Evolutionary conservation across 1,140 invertebrate genomes (phyloP).

Genomic region (Drosophila paulistorum): DNA sequence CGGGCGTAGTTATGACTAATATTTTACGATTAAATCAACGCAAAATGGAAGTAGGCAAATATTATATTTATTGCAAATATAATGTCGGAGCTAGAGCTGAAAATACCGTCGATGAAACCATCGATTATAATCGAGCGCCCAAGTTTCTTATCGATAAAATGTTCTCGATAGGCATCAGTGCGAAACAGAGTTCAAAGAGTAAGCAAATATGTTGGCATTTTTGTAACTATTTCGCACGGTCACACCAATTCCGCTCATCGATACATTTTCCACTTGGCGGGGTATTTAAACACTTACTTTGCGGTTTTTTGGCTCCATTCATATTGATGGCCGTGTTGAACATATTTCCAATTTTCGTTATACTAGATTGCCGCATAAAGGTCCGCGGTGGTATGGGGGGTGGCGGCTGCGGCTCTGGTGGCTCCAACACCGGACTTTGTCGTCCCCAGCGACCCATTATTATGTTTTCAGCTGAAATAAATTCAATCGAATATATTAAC

Average conservation of each 20-base stretch:
- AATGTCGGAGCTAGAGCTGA: neutral
- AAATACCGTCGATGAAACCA: neutral
- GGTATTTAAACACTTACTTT: conserved; percentile 63
- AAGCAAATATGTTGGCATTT: too few species aligned
- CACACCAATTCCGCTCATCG: neutral
- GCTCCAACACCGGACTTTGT: conserved; percentile 74
- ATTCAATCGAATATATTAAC: conserved; percentile 64
- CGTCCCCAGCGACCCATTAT: conserved; percentile 76
- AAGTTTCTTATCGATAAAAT: conserved; percentile 8
- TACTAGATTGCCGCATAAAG: conserved; percentile 87
- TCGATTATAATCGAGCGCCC: conserved; percentile 11
- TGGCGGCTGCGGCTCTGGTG: conserved; percentile 72
- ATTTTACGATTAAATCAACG: conserved; percentile 65
- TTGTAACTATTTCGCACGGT: neutral
- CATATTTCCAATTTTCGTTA: conserved; percentile 87
- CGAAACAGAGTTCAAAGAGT: too few species aligned
- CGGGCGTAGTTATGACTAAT: conserved; percentile 60
- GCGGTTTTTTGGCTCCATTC: conserved; percentile 79
- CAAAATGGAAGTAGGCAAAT: conserved; percentile 74
- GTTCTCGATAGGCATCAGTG: too few species aligned
- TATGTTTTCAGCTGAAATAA: conserved; percentile 45
- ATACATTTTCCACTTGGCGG: neutral
- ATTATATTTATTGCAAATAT: conserved; percentile 67
- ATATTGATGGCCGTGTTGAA: conserved; percentile 87
- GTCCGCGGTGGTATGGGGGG: conserved; percentile 83